These are phyloP conservation scores for Dromius quadrimaculatus DNA, from an alignment of 2,888 invertebrate genomes.

Conservation along the genomic window DNA sequence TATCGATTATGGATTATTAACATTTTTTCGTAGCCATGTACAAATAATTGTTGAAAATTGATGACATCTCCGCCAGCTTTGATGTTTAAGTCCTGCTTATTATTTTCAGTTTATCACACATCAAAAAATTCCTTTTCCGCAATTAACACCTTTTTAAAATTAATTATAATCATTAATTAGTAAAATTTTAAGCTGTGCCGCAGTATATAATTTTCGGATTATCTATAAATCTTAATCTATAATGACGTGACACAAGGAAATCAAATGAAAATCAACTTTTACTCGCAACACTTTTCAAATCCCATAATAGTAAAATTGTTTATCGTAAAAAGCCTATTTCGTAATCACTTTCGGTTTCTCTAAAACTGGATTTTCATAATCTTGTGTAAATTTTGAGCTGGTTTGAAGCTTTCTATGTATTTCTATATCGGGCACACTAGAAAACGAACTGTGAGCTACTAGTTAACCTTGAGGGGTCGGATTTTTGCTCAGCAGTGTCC, in stretches of 20 bases:
- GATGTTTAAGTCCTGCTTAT: too few species aligned
- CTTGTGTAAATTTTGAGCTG: conserved; percentile 32
- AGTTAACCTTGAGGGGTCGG: conserved; percentile 16
- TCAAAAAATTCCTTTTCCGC: not conserved
- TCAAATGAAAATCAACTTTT: conserved; percentile 41
- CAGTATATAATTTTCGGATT: not conserved
- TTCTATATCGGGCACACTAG: conserved; percentile 27
- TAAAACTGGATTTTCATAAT: conserved; percentile 47
- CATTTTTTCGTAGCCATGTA: too few species aligned
- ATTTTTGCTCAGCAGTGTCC: not conserved
- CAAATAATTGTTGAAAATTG: too few species aligned
- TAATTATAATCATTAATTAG: not conserved
- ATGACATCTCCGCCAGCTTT: too few species aligned
- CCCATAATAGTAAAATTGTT: conserved; percentile 11
- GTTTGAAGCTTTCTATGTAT: conserved; percentile 33
- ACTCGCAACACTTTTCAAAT: conserved; percentile 31
- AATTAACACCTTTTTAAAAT: not conserved
- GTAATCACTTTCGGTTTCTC: conserved; percentile 47
- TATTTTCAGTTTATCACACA: too few species aligned
- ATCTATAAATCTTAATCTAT: conserved; percentile 1
- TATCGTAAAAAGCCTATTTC: conserved; percentile 34
- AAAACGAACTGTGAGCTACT: conserved; percentile 18
- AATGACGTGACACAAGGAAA: conserved; percentile 17
- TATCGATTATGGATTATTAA: not conserved
- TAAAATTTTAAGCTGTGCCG: not conserved